phyloP scores from a whole-genome alignment of 2,888 invertebrate genomes.

The Eupithecia pulchellata region DNA sequence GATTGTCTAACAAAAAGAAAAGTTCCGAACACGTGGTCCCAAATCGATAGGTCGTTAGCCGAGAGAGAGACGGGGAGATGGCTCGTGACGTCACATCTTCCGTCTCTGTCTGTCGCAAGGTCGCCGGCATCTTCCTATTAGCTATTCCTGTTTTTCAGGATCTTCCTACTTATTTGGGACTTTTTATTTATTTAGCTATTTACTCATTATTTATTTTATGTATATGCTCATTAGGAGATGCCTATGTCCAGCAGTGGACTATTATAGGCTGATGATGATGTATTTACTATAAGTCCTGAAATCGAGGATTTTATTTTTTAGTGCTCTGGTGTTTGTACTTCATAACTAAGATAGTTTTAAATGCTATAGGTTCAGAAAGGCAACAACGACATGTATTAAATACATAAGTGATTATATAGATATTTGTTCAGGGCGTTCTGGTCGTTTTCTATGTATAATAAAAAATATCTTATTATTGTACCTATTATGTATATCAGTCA shows the following conservation, averaged over 20 bases:
- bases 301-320: background rate
- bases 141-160: conserved; percentile 39
- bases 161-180: background rate
- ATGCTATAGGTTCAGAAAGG: background rate
- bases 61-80: conserved; percentile 45
- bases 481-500: too few species aligned
- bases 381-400: too few species aligned
- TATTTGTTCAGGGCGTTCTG: too few species aligned
- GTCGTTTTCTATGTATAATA: too few species aligned
- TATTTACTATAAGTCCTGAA: background rate
- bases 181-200: too few species aligned
- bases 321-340: background rate
- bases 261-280: too few species aligned
- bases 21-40: conserved; percentile 45
- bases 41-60: conserved; percentile 53
- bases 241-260: too few species aligned
- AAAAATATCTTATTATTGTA: too few species aligned
- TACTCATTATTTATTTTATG: too few species aligned
- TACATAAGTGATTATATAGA: too few species aligned
- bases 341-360: background rate
- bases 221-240: too few species aligned
- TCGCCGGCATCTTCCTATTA: conserved; percentile 49
- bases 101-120: conserved; percentile 52
- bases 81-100: conserved; percentile 54
- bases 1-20: conserved; percentile 35